Conservation (phyloP, 2,113 vertebrate genomes). For the Hydrochoerus hydrochaeris region DNA sequence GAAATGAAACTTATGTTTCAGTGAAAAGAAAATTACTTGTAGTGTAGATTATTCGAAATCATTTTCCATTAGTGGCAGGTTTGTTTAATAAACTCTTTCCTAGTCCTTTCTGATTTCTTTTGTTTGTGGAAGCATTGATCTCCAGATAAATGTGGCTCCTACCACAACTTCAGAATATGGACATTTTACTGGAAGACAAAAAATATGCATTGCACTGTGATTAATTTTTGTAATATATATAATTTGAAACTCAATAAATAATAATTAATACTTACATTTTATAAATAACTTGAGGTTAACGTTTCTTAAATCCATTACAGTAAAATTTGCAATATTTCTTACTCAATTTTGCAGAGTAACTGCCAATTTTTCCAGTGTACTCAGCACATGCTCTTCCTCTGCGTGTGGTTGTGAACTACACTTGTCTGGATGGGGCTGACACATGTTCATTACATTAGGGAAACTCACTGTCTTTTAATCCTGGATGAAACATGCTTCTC, state of each 20-base stretch:
- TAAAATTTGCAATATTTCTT: background rate
- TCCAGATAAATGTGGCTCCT: background rate
- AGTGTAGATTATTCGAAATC: conserved; percentile 11
- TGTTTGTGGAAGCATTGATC: background rate
- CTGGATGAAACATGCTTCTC: background rate
- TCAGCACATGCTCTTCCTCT: background rate
- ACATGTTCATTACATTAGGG: background rate
- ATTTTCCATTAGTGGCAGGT: background rate
- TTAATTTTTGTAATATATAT: background rate
- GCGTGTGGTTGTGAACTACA: background rate
- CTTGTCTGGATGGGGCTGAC: background rate
- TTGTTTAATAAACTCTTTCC: background rate
- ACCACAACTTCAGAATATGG: background rate
- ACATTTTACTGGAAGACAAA: background rate
- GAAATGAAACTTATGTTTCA: background rate
- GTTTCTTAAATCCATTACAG: background rate
- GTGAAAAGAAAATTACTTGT: background rate
- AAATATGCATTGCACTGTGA: background rate
- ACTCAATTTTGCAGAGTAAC: background rate
- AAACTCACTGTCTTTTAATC: background rate
- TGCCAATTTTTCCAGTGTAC: background rate
- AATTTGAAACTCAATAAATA: background rate
- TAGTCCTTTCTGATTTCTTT: background rate
- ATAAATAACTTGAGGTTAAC: background rate
- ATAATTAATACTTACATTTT: background rate